phyloP scores from a whole-genome alignment of 2,888 invertebrate genomes.

The Ornithoptera alexandrae region DNA sequence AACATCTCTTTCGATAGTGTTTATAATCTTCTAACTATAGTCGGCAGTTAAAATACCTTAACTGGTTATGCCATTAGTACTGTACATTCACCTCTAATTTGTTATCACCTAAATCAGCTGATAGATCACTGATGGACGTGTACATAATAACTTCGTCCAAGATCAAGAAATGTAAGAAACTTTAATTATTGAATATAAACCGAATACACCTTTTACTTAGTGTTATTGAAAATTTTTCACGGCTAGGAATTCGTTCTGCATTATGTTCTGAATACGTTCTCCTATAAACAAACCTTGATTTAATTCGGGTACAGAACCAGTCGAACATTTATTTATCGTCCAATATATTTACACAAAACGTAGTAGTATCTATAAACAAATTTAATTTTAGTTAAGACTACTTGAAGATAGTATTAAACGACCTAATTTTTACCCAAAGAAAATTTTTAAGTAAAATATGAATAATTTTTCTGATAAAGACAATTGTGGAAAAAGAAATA shows the following conservation, averaged over 20 bases:
- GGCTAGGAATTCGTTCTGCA: slow-evolving; percentile 29
- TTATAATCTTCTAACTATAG: background rate
- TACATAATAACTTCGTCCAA: too few species aligned
- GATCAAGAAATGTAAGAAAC: background rate
- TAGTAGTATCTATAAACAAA: background rate
- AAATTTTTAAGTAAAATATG: too few species aligned
- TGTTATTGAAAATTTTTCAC: slow-evolving; percentile 29
- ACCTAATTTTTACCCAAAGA: background rate
- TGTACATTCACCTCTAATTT: background rate
- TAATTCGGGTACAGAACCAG: slow-evolving; percentile 1
- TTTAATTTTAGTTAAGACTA: background rate
- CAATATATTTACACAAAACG: background rate
- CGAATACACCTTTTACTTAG: slow-evolving; percentile 9
- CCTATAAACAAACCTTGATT: slow-evolving; percentile 22
- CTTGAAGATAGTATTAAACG: background rate
- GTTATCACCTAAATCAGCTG: background rate
- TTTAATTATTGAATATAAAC: background rate
- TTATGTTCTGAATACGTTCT: slow-evolving; percentile 19
- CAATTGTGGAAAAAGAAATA: background rate
- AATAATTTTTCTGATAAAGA: background rate
- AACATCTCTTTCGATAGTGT: background rate
- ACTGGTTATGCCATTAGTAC: background rate
- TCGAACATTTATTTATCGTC: background rate
- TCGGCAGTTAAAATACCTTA: background rate
- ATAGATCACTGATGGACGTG: too few species aligned